Percentiles rank a stretch among this genome's conserved stretches.
These are phyloP conservation scores for Triplophysa dalaica DNA, from an alignment of 2,113 vertebrate genomes.

Conservation along the genomic window DNA sequence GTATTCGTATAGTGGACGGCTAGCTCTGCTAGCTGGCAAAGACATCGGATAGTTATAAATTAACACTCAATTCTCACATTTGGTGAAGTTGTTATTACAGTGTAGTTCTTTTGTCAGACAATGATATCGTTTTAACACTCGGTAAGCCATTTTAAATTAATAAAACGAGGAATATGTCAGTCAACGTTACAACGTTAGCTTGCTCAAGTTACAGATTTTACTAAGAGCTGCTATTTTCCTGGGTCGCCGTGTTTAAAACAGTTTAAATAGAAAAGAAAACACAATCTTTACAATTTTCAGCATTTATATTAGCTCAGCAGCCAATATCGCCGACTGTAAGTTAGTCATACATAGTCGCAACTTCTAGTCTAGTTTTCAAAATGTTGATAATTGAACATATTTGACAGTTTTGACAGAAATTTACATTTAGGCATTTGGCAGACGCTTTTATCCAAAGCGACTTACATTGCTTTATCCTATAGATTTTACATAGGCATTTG, in stretches of 20 bases:
- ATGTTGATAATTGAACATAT: background rate
- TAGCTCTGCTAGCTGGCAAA: conserved; percentile 20
- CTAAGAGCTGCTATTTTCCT: background rate
- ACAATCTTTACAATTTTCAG: background rate
- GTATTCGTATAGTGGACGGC: background rate
- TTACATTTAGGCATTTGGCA: no score
- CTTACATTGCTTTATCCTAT: no score
- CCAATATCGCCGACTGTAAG: background rate
- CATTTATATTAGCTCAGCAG: background rate
- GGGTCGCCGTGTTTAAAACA: background rate
- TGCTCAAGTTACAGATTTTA: background rate
- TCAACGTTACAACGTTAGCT: background rate
- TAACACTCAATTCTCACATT: background rate
- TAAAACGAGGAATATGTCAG: background rate
- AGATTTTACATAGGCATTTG: no score
- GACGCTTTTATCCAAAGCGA: no score
- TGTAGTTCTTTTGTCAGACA: background rate
- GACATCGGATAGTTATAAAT: background rate
- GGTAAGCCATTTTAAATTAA: background rate
- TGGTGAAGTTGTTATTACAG: background rate
- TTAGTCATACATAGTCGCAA: background rate
- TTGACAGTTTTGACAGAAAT: background rate
- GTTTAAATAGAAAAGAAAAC: background rate
- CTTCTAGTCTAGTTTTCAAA: background rate
- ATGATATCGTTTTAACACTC: background rate